Conservation (phyloP, 2,888 invertebrate species). For the Drosophila robusta region DNA sequence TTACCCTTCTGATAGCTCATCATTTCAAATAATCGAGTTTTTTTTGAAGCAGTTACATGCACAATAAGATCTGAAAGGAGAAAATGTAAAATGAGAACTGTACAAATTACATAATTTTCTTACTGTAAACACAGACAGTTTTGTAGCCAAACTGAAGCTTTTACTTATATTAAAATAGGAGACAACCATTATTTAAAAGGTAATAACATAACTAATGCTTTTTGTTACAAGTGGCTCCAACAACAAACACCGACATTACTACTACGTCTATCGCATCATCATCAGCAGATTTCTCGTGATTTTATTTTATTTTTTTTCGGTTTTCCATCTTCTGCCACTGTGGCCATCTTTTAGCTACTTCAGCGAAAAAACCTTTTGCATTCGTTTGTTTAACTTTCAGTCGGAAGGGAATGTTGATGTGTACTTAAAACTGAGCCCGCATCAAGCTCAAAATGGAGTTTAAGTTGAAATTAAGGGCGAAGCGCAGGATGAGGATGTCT, state of each 20-base stretch:
- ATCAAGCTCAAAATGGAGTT: constrained; percentile 35
- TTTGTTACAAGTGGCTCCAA: constrained; percentile 7
- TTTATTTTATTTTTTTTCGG: constrained; percentile 3
- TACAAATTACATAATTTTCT: not conserved
- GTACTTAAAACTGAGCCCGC: constrained; percentile 70
- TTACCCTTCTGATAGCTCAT: constrained; percentile 85
- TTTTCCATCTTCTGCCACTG: constrained; percentile 29
- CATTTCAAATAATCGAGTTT: constrained; percentile 58
- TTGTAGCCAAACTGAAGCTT: no score
- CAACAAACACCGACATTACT: constrained; percentile 20
- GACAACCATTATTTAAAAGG: not conserved
- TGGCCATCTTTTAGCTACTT: constrained; percentile 30
- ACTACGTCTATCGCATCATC: constrained; percentile 7
- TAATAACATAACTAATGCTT: constrained; percentile 5
- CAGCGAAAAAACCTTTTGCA: constrained; percentile 52
- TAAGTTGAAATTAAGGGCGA: constrained; percentile 12
- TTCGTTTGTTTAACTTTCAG: constrained; percentile 66
- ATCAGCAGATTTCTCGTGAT: constrained; percentile 9
- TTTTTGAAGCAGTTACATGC: constrained; percentile 22
- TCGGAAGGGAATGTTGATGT: constrained; percentile 43
- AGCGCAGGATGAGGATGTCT: constrained; percentile 25
- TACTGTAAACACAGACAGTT: not conserved
- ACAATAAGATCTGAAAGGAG: constrained; percentile 56
- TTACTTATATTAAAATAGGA: not conserved
- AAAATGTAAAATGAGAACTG: not conserved